Conservation (phyloP, 2,113 vertebrate genomes). For the Ctenodactylus gundi region DNA sequence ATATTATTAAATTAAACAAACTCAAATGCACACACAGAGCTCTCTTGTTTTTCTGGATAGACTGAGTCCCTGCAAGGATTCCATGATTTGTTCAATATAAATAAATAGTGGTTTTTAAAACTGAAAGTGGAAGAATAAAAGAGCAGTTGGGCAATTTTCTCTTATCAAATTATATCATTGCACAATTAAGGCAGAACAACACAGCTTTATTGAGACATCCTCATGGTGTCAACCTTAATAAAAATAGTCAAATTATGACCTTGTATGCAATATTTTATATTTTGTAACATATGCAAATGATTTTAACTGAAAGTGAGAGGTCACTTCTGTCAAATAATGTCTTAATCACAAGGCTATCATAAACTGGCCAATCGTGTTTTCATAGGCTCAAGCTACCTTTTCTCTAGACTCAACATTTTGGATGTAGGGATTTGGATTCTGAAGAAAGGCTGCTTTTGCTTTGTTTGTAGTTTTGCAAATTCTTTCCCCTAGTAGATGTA, state of each 20-base stretch:
- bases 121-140: conserved; percentile 27
- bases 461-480: neutral
- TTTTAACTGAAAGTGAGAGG: neutral
- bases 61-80: neutral
- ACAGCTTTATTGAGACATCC: neutral
- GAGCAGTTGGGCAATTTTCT: neutral
- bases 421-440: neutral
- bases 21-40: neutral
- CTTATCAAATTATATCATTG: conserved; percentile 1
- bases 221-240: neutral
- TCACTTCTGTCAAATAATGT: neutral
- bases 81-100: neutral
- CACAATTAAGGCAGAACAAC: neutral
- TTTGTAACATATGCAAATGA: neutral
- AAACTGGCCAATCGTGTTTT: neutral
- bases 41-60: neutral
- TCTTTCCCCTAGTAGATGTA: neutral
- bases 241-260: neutral
- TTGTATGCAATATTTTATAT: neutral
- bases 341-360: neutral
- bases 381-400: neutral
- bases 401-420: neutral
- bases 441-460: neutral
- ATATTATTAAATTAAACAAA: conserved; percentile 37
- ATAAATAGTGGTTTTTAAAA: conserved; percentile 38